phyloP scores from a whole-genome alignment of 2,113 vertebrate genomes.

The Pollachius pollachius region DNA sequence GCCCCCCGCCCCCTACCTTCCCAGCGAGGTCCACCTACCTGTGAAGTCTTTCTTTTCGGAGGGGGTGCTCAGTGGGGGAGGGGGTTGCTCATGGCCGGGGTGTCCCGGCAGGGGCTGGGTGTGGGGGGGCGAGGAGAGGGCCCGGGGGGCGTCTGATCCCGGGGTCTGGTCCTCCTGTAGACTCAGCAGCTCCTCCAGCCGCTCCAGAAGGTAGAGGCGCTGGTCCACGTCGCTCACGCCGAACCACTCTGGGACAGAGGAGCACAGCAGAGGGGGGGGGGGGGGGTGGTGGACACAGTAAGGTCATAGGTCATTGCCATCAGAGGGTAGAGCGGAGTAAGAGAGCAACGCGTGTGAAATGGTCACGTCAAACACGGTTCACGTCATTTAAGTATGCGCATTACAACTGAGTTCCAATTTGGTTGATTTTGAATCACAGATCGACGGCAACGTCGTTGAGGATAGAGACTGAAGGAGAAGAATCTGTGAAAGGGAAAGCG shows the following conservation, averaged over 20 bases:
- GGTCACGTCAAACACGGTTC: too few relatives aligned
- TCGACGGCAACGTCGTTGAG: too few relatives aligned
- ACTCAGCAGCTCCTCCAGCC: constrained; percentile 4
- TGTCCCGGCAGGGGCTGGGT: not conserved
- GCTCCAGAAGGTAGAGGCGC: not conserved
- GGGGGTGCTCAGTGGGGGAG: constrained; percentile 3
- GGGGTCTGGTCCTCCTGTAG: not conserved
- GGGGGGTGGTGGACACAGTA: too few relatives aligned
- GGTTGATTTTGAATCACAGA: too few relatives aligned
- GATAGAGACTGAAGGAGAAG: too few relatives aligned
- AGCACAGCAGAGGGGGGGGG: not conserved
- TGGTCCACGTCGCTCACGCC: not conserved
- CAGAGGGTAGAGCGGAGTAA: too few relatives aligned
- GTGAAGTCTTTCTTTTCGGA: constrained; percentile 16
- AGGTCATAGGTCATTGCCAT: too few relatives aligned
- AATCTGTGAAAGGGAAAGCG: too few relatives aligned
- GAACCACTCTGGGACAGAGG: constrained; percentile 1
- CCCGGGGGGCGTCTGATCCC: not conserved
- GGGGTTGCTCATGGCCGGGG: constrained; percentile 2
- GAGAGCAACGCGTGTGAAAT: too few relatives aligned
- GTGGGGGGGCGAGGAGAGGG: not conserved
- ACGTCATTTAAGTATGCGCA: too few relatives aligned
- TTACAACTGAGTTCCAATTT: too few relatives aligned
- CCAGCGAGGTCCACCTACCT: constrained; percentile 19
- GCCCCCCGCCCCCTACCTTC: too few relatives aligned